These are phyloP conservation scores for Epistrophe eligans DNA, from an alignment of 2,888 invertebrate genomes.

Conservation along the genomic window DNA sequence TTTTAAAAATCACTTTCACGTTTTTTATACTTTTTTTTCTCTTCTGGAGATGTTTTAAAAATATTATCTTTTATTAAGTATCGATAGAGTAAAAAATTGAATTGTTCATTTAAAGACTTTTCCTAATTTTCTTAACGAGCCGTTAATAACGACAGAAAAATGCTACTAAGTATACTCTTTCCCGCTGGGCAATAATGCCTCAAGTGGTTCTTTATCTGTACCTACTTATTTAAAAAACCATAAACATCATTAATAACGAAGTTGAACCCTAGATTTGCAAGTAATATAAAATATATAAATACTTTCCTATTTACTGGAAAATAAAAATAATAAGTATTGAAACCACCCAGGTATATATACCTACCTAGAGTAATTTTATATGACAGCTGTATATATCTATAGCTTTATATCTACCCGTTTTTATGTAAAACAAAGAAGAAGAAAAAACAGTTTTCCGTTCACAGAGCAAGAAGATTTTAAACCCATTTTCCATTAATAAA, in stretches of 20 bases:
- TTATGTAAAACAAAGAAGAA: not conserved
- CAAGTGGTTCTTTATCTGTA: not conserved
- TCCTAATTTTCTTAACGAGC: not conserved
- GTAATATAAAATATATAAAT: constrained; percentile 65
- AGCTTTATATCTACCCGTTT: not conserved
- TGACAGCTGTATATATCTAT: constrained; percentile 21
- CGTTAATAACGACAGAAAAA: not conserved
- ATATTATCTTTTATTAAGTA: no score
- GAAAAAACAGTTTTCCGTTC: not conserved
- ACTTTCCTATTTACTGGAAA: constrained; percentile 28
- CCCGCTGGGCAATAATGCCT: not conserved
- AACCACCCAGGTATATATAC: not conserved
- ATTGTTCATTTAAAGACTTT: not conserved
- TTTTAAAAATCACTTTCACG: no score
- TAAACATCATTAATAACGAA: constrained; percentile 31
- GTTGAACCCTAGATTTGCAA: constrained; percentile 31
- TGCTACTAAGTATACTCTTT: not conserved
- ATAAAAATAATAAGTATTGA: constrained; percentile 35
- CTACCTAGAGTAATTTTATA: constrained; percentile 43
- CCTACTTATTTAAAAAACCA: constrained; percentile 15
- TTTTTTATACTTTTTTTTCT: no score
- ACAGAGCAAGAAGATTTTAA: constrained; percentile 13
- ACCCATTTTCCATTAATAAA: constrained; percentile 58
- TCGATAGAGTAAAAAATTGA: no score
- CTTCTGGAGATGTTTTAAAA: no score